Base-by-base conservation (phyloP, 2,888 invertebrate genomes). In the Philopedon plagiatum region DNA sequence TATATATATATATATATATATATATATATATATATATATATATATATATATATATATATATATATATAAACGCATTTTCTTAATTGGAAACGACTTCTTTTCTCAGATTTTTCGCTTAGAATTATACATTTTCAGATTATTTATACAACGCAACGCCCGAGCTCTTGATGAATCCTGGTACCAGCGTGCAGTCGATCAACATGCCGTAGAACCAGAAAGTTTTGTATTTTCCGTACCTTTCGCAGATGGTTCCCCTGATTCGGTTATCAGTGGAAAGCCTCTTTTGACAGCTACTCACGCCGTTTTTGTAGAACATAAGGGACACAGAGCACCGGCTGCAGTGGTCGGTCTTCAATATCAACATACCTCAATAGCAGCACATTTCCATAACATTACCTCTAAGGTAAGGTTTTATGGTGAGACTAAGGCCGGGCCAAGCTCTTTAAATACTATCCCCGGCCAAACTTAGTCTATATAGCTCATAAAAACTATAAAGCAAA, bases 161-260 rank as follows among this genome's bases (percentile, higher is more conserved):
- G 94, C 95, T 0, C 94, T 94, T 86, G 96, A 97, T 81, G 93
- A 94, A 71, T 90, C 94, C 34, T 97, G 96, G 96, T 97, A 96
- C 83, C 93, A 93, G 78, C 88, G 97, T 62, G 96, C 97, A 0
- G 94, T 97, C 0, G 96, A 97, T 83, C 96, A 96, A 80, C 94
- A 96, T 82, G 87, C 91, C 0, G 90, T 94, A 61, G 95, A 96
- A 79, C 93, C 93, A 0, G 94, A 95, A 80, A 95, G 96, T 83
- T 97, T 96, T 83, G 96, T 97, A 0, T 97, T 93, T 85, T 95
- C 96, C 54, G 93, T 95, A 29, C 94, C 94, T 0, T 94, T 94
- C 84, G 92, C 93, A 79, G 91, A 92, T 63, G 85, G 84, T 0
- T 83, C 86, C 63, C 83, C 85, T 74, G 86, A 85, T 29, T 86